Evolutionary conservation across 2,888 invertebrate genomes (phyloP), one percentile per base, ranked within the genome.

Genomic region (Diarsia mendica): DNA sequence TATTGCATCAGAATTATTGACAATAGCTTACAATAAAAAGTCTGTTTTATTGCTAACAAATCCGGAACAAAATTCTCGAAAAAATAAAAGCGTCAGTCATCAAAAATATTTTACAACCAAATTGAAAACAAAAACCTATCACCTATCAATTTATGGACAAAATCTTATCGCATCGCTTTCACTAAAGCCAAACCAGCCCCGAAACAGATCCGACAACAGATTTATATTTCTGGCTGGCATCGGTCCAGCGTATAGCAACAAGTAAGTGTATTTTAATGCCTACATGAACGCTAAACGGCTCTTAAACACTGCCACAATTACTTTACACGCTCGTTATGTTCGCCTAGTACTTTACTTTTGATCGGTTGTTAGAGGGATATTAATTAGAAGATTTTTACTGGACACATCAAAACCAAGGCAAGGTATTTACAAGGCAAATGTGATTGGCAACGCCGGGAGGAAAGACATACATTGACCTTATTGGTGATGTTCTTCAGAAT

Each of bases 231-330:
- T 79, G 79, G n/a, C 72, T 88, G 88, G 88, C 88, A 85, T 53
- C 18, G 75, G 72, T 85, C 89, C 88, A 88, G 84, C 72, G 73
- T 28, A n/a, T n/a, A 89, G 88, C 88, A 88, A 88, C 88, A 88
- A 87, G 88, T 88, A 77, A 80, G 82, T 78, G 78, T 81, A 85
- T 88, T 88, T 87, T 81, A 88, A 87, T 88, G 85, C 85, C 67
- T 77, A 79, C 80, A 79, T 79, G 78, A 83, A 80, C 76, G 66
- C 80, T 86, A 85, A 86, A 77, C 77, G 85, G 72, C 83, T 70
- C 76, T 84, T 86, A 83, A 80, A 85, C 83, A 84, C 76, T 75
- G 71, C 79, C 83, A 65, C 80, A 83, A 85, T 88, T 81, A 83
- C 83, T 77, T 66, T 79, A 82, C 79, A 78, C 60, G 67, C 33